Conservation (phyloP, 1,140 invertebrate genomes). For the Neodiprion virginianus region DNA sequence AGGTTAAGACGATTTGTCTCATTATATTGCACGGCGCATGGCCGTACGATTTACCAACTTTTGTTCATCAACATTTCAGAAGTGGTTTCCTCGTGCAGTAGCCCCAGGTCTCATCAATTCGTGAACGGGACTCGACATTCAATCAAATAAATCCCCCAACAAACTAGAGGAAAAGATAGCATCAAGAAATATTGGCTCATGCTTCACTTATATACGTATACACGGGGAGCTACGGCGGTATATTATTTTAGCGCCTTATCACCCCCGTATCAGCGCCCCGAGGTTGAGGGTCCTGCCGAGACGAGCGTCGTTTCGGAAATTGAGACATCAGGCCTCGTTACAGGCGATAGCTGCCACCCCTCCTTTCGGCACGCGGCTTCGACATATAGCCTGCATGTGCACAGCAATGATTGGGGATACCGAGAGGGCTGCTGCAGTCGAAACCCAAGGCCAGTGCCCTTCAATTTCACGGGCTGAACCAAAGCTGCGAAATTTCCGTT, state of each 20-base stretch:
- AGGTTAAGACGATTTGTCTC: too few species aligned
- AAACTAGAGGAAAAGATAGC: slow-evolving; percentile 50
- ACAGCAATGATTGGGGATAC: too few species aligned
- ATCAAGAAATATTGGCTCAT: slow-evolving; percentile 37
- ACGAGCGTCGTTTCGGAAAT: slow-evolving; percentile 50
- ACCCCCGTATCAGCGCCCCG: slow-evolving; percentile 33
- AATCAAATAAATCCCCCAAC: slow-evolving; percentile 54
- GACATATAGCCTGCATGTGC: background rate
- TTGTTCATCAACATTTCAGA: slow-evolving; percentile 2
- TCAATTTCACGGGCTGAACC: too few species aligned
- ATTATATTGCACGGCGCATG: too few species aligned
- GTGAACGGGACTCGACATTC: slow-evolving; percentile 39
- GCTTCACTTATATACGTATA: too few species aligned
- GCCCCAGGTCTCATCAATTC: background rate
- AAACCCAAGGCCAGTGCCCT: too few species aligned
- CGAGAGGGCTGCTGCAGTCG: too few species aligned
- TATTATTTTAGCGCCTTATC: slow-evolving; percentile 48
- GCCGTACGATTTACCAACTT: background rate
- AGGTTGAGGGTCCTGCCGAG: slow-evolving; percentile 28
- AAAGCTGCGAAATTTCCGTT: too few species aligned
- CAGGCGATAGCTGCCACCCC: slow-evolving; percentile 34
- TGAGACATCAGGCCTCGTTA: slow-evolving; percentile 52
- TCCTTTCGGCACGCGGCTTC: slow-evolving; percentile 19
- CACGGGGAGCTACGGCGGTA: slow-evolving; percentile 18
- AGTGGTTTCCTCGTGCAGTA: background rate